Evolutionary conservation across 92 coral and sea anemone genomes (phyloP).

Genomic region (Desmophyllum pertusum): DNA sequence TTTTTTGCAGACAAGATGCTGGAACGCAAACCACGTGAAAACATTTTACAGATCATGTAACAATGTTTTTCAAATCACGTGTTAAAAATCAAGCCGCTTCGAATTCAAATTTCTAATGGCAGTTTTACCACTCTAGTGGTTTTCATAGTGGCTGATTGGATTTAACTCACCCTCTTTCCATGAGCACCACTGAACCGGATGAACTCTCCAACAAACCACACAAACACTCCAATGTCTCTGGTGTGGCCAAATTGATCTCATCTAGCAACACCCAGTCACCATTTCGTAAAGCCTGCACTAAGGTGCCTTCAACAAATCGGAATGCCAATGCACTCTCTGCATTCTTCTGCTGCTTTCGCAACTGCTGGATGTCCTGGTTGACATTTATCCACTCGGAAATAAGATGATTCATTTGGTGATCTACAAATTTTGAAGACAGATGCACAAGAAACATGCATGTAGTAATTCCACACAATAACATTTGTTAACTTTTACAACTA

Average conservation of each 20-base stretch:
- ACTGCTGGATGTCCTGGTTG: constrained; percentile 69
- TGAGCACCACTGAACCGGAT: constrained; percentile 87
- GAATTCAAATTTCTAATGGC: too few relatives aligned
- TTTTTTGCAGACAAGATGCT: too few relatives aligned
- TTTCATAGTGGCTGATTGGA: too few relatives aligned
- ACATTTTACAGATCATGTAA: too few relatives aligned
- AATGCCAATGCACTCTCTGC: constrained; percentile 90
- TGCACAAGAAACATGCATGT: background rate
- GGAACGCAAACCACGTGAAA: too few relatives aligned
- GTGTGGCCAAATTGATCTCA: constrained; percentile 96
- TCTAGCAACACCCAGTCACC: constrained; percentile 97
- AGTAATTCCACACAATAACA: too few relatives aligned
- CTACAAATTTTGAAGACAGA: constrained; percentile 1
- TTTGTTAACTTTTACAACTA: too few relatives aligned
- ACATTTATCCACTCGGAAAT: constrained; percentile 72
- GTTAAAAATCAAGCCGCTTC: too few relatives aligned
- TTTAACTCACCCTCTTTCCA: constrained; percentile 92
- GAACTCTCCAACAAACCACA: constrained; percentile 95
- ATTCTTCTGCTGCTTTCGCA: constrained; percentile 82
- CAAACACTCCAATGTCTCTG: constrained; percentile 96
- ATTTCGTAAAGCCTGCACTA: constrained; percentile 80
- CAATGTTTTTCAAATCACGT: too few relatives aligned
- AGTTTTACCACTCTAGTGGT: too few relatives aligned
- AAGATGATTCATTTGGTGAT: constrained; percentile 24
- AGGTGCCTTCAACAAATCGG: constrained; percentile 93